Evolutionary conservation across 2,888 invertebrate species (phyloP), one percentile per base, ranked within the genome.

Genomic region (Lysandra bellargus): DNA sequence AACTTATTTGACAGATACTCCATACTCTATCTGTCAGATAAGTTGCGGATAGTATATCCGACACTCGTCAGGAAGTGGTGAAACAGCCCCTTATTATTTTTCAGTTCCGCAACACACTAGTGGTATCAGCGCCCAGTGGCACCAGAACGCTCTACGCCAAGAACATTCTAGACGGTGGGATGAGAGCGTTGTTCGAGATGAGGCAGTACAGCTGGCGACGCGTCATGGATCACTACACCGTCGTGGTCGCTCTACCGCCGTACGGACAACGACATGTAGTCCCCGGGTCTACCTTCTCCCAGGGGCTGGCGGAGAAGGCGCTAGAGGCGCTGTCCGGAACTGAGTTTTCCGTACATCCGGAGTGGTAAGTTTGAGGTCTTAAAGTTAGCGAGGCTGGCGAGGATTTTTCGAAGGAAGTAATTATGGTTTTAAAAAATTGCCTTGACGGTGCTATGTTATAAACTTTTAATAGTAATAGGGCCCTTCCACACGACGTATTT

Each of bases 151-250:
- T 93, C 85, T 85, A 86, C 44, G 89, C 86, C 0, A 92, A 92
- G 84, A 87, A 87, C 78, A 88, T 94, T 12, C 92, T 88, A 79
- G 92, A 94, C 30, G 83, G 86, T 12, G 93, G 92, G 0, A 88
- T 94, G 88, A 86, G 94, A n/a, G 88, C 88, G 0, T 84, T 87
- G 12, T 49, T 90, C 64, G 93, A 91, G 49, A 85, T 86, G 79
- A 86, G 90, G 7, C 91, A 93, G 81, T 94, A 92, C 80, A 87
- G 88, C 81, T 94, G 94, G 94, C 87, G 85, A 80, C 84, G 94
- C 49, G 88, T 94, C 0, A 81, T 90, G 75, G 85, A 94, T 78
- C 93, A 94, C 80, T 94, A 94, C 82, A 94, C 93, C 0, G 89
- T 90, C 0, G 88, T 94, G 72, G 90, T 91, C 14, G 90, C 87